Percentiles rank a stretch among this genome's conserved stretches.
Evolutionary conservation across 2,888 invertebrate species (phyloP).

Genomic region (Odontomyia ornata): DNA sequence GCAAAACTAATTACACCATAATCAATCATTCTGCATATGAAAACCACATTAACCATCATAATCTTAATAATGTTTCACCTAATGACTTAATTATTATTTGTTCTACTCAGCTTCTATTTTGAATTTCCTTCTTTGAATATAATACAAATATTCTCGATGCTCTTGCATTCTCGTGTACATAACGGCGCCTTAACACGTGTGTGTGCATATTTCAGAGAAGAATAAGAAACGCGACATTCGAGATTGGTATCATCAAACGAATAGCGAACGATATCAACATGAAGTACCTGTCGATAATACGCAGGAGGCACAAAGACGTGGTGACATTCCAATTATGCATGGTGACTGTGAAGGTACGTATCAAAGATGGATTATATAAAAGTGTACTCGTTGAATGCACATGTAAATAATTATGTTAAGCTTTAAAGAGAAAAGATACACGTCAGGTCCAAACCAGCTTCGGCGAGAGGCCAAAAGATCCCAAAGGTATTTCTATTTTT

Average conservation of each 20-base stretch:
- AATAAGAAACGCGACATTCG: slow-evolving; percentile 64
- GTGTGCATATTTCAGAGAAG: slow-evolving; percentile 57
- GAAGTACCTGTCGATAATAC: slow-evolving; percentile 61
- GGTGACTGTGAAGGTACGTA: slow-evolving; percentile 68
- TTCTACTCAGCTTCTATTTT: neutral
- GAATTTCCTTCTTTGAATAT: neutral
- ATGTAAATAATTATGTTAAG: neutral
- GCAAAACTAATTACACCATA: too few relatives aligned
- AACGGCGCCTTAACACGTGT: neutral
- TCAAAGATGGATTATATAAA: neutral
- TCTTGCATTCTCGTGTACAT: neutral
- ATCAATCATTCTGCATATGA: too few relatives aligned
- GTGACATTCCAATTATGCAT: slow-evolving; percentile 73
- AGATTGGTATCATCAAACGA: slow-evolving; percentile 58
- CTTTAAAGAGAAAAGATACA: neutral
- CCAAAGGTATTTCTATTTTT: neutral
- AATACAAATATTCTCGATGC: neutral
- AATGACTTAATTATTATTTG: neutral
- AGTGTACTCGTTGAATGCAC: neutral
- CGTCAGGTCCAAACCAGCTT: neutral
- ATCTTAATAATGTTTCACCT: too few relatives aligned
- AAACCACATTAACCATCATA: too few relatives aligned
- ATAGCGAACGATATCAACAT: slow-evolving; percentile 57
- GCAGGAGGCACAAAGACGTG: slow-evolving; percentile 66
- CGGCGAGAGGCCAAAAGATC: neutral